Conservation (phyloP, 2,113 vertebrate genomes). For the Sarotherodon lohbergeri region DNA sequence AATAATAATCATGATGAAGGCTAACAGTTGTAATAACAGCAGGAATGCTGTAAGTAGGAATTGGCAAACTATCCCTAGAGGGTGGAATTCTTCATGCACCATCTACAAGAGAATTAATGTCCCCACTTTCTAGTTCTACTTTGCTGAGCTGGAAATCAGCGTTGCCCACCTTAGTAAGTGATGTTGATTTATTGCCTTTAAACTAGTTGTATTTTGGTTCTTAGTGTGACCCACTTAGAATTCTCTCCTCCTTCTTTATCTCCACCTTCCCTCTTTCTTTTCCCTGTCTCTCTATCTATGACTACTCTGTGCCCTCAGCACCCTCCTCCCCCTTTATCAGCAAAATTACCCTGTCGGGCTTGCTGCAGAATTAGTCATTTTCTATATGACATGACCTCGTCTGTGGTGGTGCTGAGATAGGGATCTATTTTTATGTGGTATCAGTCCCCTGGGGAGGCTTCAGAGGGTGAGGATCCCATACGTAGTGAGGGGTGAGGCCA, state of each 20-base stretch:
- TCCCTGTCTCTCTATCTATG: conserved; percentile 40
- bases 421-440: conserved; percentile 72
- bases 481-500: conserved; percentile 65
- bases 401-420: conserved; percentile 64
- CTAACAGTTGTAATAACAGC: background rate
- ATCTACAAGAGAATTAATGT: background rate
- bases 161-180: conserved; percentile 49
- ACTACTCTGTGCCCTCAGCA: conserved; percentile 30
- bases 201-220: conserved; percentile 58
- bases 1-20: background rate
- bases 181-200: conserved; percentile 67
- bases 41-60: background rate
- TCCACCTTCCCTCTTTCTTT: conserved; percentile 21
- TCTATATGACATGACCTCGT: conserved; percentile 69
- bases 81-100: background rate
- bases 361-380: conserved; percentile 68
- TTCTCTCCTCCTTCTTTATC: conserved; percentile 19
- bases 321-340: conserved; percentile 62
- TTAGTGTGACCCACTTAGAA: conserved; percentile 61
- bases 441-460: conserved; percentile 58
- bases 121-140: conserved; percentile 31
- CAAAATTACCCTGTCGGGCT: conserved; percentile 63
- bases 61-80: background rate
- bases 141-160: conserved; percentile 41
- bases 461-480: conserved; percentile 65